Evolutionary conservation across 2,888 invertebrate species (phyloP), one percentile per base, ranked within the genome.

Genomic region (Zeuzera pyrina): DNA sequence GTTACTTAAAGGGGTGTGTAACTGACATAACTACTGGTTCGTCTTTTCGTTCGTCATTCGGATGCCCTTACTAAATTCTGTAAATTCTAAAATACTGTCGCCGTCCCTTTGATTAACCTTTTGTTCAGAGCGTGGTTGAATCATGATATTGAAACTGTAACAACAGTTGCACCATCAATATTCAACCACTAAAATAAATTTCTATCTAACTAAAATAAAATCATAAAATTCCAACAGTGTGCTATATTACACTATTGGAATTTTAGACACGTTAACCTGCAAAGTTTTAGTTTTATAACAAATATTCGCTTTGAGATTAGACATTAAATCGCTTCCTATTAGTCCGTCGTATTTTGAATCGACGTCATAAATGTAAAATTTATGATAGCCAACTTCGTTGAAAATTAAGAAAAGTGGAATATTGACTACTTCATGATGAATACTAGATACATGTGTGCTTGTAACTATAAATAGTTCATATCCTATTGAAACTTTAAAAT

Each of bases 31-130:
- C 8, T 6, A 6, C 4, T 19, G 4, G 5, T 6, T 19, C 8
- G 7, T 19, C 8, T 19, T 5, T n/a, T 36, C 36, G n/a, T 31
- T 19, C 2, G 34, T 35, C 38, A 39, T 42, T 13, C 35, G 10
- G 6, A 42, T 35, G 2, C 35, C 36, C 25, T 34, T 15, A 5
- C 12, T n/a, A 28, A 42, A 42, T 25, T 36, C 23, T 14, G 14
- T 15, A 25, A 22, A 35, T 19, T 41, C 24, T 15, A 41, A 21
- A 15, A 38, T 28, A 2, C 34, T 14, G 43, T 19, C 31, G 34
- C 42, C 36, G n/a, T 11, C 23, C 15, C 31, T 30, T 13, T 28
- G 15, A n/a, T 35, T 15, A 12, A 16, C 19, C 13, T 7, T 19
- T 7, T 4, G 4, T 7, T 19, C 19, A 19, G 5, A 6, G 19